Percentiles rank a stretch among this genome's conserved stretches.
Conservation (phyloP, 2,888 invertebrate species). For the Ferrisia virgata region DNA sequence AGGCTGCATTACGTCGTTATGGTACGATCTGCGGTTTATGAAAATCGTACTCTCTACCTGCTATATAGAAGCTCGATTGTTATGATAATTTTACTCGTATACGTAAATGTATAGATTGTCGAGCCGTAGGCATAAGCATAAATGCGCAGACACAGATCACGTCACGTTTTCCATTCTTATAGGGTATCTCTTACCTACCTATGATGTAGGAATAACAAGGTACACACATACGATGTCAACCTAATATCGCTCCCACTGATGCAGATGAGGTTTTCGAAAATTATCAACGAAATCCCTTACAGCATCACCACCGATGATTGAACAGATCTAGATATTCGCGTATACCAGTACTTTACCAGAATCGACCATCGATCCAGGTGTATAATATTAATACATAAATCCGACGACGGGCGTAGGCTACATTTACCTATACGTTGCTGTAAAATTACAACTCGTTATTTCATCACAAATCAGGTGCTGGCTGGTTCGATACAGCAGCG, state of each 20-base stretch:
- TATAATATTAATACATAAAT: not conserved
- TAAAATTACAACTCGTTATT: constrained; percentile 12
- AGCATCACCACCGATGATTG: too few relatives aligned
- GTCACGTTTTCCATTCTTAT: not conserved
- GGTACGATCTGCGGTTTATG: too few relatives aligned
- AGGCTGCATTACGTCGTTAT: too few relatives aligned
- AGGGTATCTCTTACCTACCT: not conserved
- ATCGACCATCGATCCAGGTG: not conserved
- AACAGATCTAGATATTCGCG: too few relatives aligned
- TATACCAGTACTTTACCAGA: not conserved
- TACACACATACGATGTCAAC: too few relatives aligned
- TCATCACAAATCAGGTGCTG: constrained; percentile 5
- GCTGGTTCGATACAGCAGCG: not conserved
- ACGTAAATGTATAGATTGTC: too few relatives aligned
- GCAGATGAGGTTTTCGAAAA: too few relatives aligned
- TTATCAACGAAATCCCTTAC: too few relatives aligned
- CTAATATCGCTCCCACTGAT: too few relatives aligned
- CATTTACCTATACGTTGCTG: too few relatives aligned
- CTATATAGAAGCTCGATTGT: not conserved
- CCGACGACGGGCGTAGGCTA: not conserved
- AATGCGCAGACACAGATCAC: not conserved
- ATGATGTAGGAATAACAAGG: too few relatives aligned
- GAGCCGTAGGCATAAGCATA: not conserved
- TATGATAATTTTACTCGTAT: not conserved
- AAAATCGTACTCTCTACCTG: not conserved